Percentiles rank a stretch among this genome's conserved stretches.
These are phyloP conservation scores for Atrichornis clamosus DNA, from an alignment of 2,113 vertebrate genomes.

Conservation along the genomic window DNA sequence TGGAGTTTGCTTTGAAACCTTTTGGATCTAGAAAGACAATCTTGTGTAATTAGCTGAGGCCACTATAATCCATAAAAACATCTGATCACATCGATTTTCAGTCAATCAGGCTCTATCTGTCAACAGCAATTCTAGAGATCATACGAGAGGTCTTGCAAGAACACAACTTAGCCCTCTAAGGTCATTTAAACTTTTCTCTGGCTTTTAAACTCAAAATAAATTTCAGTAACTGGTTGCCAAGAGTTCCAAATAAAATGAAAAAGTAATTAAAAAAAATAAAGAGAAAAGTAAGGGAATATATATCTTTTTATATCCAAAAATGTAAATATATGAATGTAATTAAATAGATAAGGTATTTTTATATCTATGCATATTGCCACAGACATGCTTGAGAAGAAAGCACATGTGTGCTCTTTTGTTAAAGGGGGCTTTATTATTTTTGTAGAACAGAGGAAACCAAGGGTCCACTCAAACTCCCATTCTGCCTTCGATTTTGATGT, in stretches of 20 bases:
- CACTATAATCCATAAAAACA: conserved; percentile 79
- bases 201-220: conserved; percentile 44
- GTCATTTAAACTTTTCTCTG: conserved; percentile 69
- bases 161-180: conserved; percentile 50
- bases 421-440: not conserved
- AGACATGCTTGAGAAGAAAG: not conserved
- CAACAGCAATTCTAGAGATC: conserved; percentile 60
- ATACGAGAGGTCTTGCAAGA: conserved; percentile 51
- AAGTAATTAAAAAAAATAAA: not conserved
- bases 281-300: not conserved
- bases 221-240: not conserved
- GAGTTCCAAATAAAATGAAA: not conserved
- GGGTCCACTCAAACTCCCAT: not conserved
- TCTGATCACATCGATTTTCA: conserved; percentile 80
- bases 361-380: not conserved
- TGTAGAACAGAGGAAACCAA: not conserved
- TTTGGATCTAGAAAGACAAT: conserved; percentile 75
- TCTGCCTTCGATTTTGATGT: not conserved
- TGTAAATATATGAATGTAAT: not conserved
- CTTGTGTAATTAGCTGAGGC: conserved; percentile 78
- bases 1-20: conserved; percentile 70
- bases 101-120: conserved; percentile 75
- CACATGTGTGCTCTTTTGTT: rapidly evolving
- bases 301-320: rapidly evolving
- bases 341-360: not conserved